Evolutionary conservation across 2,888 invertebrate genomes (phyloP).

Genomic region (Oligia latruncula): DNA sequence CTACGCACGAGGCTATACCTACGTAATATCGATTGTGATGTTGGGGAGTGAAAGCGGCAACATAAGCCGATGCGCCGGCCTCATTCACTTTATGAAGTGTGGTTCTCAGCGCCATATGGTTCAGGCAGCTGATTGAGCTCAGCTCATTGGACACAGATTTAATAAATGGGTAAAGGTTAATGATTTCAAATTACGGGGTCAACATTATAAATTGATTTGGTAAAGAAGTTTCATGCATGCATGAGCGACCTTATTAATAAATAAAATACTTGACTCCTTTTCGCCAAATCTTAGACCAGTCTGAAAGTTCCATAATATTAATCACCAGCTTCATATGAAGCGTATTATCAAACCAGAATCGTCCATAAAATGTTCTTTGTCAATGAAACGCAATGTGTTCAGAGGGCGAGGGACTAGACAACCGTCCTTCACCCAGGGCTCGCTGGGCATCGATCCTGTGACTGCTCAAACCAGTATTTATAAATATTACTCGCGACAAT

Average conservation of each 20-base stretch:
- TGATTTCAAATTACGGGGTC: conserved; percentile 15
- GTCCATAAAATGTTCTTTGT: conserved; percentile 63
- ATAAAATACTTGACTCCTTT: background rate
- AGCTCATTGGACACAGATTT: conserved; percentile 70
- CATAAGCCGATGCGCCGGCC: conserved; percentile 82
- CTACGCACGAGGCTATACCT: conserved; percentile 55
- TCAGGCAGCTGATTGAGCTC: conserved; percentile 85
- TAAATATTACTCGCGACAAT: conserved; percentile 80
- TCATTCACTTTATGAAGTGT: conserved; percentile 87
- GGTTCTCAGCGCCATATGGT: conserved; percentile 88
- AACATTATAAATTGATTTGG: conserved; percentile 6
- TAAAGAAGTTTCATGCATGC: background rate
- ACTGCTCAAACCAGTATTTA: conserved; percentile 85
- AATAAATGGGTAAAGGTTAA: conserved; percentile 40
- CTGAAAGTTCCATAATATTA: background rate
- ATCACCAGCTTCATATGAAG: background rate
- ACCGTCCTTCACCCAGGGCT: conserved; percentile 87
- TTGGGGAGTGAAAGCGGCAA: conserved; percentile 88
- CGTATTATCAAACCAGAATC: background rate
- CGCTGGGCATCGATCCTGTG: conserved; percentile 85
- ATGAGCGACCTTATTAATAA: background rate
- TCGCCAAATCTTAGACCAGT: background rate
- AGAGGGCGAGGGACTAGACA: conserved; percentile 82
- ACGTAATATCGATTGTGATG: conserved; percentile 84
- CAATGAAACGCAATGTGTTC: conserved; percentile 69